Evolutionary conservation across 2,113 vertebrate species (phyloP).

Genomic region (Prochilodus magdalenae): DNA sequence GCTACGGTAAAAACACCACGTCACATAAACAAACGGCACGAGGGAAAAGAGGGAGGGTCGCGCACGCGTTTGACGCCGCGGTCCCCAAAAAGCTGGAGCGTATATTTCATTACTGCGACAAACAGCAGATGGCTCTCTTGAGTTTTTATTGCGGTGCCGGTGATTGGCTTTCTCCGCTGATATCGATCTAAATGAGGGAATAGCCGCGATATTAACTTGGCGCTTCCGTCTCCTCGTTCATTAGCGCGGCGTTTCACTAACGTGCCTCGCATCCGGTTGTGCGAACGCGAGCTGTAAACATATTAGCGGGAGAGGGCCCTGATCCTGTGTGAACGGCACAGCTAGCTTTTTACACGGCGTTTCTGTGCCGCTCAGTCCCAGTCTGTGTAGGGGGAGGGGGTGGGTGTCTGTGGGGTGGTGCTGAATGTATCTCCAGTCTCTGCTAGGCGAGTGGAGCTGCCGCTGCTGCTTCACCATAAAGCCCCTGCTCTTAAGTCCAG

Average conservation of each 20-base stretch:
- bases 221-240: slow-evolving; percentile 16
- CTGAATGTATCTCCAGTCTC: too few species aligned
- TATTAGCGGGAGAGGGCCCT: too few species aligned
- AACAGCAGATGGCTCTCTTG: slow-evolving; percentile 99
- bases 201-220: slow-evolving; percentile 43
- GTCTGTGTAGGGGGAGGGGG: neutral
- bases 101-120: slow-evolving; percentile 83
- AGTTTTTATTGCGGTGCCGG: slow-evolving; percentile 81
- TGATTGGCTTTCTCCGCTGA: slow-evolving; percentile 51
- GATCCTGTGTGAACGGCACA: too few species aligned
- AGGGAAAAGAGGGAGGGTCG: too few species aligned
- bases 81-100: slow-evolving; percentile 34
- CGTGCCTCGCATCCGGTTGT: neutral
- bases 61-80: neutral
- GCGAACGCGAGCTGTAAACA: neutral
- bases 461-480: too few species aligned
- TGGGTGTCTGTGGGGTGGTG: too few species aligned
- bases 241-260: slow-evolving; percentile 28
- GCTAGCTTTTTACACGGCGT: too few species aligned
- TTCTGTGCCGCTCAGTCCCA: too few species aligned
- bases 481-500: neutral
- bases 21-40: neutral
- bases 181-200: slow-evolving; percentile 54
- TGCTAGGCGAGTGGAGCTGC: too few species aligned
- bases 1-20: neutral